Percentiles rank a stretch among this genome's conserved stretches.
These are phyloP conservation scores for Helleia helle DNA, from an alignment of 2,888 invertebrate genomes.

Conservation along the genomic window DNA sequence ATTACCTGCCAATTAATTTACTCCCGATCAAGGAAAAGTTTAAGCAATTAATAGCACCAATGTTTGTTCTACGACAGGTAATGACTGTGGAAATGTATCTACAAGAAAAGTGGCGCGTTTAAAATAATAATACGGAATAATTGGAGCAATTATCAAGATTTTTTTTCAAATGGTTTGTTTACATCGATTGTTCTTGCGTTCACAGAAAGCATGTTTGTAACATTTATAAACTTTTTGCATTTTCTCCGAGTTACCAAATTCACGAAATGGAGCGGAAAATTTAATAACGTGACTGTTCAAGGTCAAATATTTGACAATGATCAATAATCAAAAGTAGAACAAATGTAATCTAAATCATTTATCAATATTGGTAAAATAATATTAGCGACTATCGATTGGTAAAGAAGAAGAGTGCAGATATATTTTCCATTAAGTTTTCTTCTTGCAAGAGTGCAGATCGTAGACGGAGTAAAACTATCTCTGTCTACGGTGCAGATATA, in stretches of 20 bases:
- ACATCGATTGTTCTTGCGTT: slow-evolving; percentile 38
- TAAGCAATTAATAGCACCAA: slow-evolving; percentile 3
- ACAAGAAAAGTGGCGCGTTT: slow-evolving; percentile 30
- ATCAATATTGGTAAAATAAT: no score
- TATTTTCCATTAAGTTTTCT: no score
- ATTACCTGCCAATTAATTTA: neutral
- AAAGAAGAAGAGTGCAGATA: no score
- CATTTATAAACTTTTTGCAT: slow-evolving; percentile 26
- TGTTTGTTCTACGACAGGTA: neutral
- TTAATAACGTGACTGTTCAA: slow-evolving; percentile 25
- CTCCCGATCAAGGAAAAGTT: slow-evolving; percentile 7
- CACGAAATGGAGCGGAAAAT: slow-evolving; percentile 44
- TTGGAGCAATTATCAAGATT: slow-evolving; percentile 33
- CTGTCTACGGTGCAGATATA: no score
- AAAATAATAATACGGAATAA: slow-evolving; percentile 22
- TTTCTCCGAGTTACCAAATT: slow-evolving; percentile 35
- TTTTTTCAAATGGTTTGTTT: slow-evolving; percentile 38
- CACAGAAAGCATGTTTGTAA: slow-evolving; percentile 8
- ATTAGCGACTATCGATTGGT: no score
- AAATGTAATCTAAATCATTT: no score
- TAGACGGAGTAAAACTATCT: no score
- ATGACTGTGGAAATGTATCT: slow-evolving; percentile 15
- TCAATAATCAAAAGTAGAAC: slow-evolving; percentile 3
- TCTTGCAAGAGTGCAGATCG: no score
- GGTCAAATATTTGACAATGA: slow-evolving; percentile 21